Base-by-base conservation (phyloP, 2,113 vertebrate species). In the Perca flavescens region DNA sequence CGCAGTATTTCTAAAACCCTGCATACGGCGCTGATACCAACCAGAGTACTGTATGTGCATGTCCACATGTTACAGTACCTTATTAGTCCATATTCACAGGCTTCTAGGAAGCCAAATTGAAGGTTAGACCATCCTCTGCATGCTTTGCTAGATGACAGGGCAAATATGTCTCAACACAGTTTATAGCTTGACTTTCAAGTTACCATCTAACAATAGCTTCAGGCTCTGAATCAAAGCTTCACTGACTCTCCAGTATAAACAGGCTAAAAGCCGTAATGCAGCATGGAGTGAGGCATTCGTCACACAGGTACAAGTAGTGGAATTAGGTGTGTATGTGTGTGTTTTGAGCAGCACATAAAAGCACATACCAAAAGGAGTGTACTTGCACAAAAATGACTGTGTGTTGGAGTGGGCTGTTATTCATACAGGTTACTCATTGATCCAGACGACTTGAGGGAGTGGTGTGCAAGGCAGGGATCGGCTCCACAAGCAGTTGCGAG, bases 361-460 rank as follows among this genome's bases (percentile, higher is more conserved):
- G 88, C 73, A 70, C 89, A 89, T 86, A 89, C 86, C 90, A 85
- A 78, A 69, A 82, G 77, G 77, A 85, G 61, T 74, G 67, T 61
- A 68, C 79, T 79, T 64, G 62, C 72, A 74, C 90, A 50, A 93
- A 89, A 89, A 89, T 84, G 72, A 86, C 73, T 76, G 85, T 81
- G 82, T 74, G 74, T 28, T 58, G 22, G 62, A 47, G 88, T 46
- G 83, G 67, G 85, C 73, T 86, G 86, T 87, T 87, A 82, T 83
- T 91, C 85, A 88, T 84, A 50, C 85, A 60, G 82, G 93, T 93
- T 94, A 94, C 86, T 94, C 89, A 94, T 94, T 94, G 90, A 94
- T 92, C 87, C 83, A 77, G 86, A 74, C 69, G 40, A 80, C 54
- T 65, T 50, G 68, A 91, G 89, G 93, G 90, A 92, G 91, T 90